Base-by-base conservation (phyloP, 2,888 invertebrate genomes). In the Drosophila buzzatii region DNA sequence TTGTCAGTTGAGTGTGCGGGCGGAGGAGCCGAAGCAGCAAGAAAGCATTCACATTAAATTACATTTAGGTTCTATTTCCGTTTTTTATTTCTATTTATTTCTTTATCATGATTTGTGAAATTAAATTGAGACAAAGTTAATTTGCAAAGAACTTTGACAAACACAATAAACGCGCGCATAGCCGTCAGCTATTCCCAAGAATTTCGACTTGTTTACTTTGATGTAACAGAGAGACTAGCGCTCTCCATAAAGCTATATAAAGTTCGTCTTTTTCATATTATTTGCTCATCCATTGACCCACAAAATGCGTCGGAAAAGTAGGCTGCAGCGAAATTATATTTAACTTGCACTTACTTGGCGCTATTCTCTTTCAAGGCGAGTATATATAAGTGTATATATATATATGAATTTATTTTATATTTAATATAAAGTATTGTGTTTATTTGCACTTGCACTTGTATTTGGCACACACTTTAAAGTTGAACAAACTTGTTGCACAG, bases 401-500 rank as follows among this genome's bases (percentile, higher is more conserved):
- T 37, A 20, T 51, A 33, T 51, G 7, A 33, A 14, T 51, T 10
- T 51, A 14, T 51, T 10, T 35, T 35, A 51, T 18, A 51, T 51
- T 51, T 35, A 31, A 6, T 12, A 18, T 18, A 35, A 37, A 55
- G 58, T 47, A 37, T n/a, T 62, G 20, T 47, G 35, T 47, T 23
- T 37, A 23, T 49, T 74, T 56, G 49, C 55, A 67, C 60, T 57
- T 58, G 45, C 67, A 67, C 45, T 67, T 39, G n/a, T 49, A 20
- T 55, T 60, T 67, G 49, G 45, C 70, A 52, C 74, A 14, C 47
- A 73, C 62, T 74, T 81, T 61, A 76, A 76, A 78, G 64, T 59
- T 72, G 52, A 52, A 59, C 9, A 18, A 33, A 85, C 76, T 84
- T 81, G 89, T 89, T 84, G 81, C 85, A 88, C 73, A 57, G 56